Base-by-base conservation (phyloP, 23 tunicate genomes). In the Botrylloides violaceus region DNA sequence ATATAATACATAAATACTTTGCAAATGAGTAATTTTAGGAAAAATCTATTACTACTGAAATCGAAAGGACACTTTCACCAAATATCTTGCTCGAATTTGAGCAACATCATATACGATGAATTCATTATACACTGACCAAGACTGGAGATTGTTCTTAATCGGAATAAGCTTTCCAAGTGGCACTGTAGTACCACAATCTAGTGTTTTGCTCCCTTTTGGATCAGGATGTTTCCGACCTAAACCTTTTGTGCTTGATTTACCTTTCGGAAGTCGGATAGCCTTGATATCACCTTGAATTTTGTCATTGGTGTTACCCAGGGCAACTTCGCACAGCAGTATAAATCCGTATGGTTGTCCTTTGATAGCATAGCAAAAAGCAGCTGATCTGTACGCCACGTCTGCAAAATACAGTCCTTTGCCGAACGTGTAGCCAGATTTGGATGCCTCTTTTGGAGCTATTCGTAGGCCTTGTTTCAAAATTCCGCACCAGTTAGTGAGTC, bases 321-420 rank as follows among this genome's bases (percentile, higher is more conserved):
- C 88, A 5, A 88, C 96, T 43, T 82, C 88, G 49, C 96, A 88
- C 22, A 88, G 72, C 24, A 82, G 57, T 2, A 88, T 32, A 59
- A 82, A 77, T n/a, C 89, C 96, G 29, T 20, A 29, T 37, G 96
- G 79, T 36, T 82, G 81, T 21, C 84, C 47, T 1, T 34, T 19
- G 2, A 78, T 72, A 2, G 96, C 84, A 61, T 37, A 65, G 59
- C 96, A 88, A 43, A 77, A 88, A 66, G 81, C 81, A 20, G 96
- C 88, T 64, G 89, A 77, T 66, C 81, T 88, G 20, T 88, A 82
- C 12, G 73, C 88, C 80, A 77, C 72, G 35, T 82, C 88, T 1
- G 96, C 83, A 73, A 88, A 88, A 48, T 88, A 88, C 9, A 88
- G 64, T 2, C 86, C 95, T 38, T 77, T 88, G 50, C 96, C 96